phyloP scores from a whole-genome alignment of 2,113 vertebrate species.

The Stegostoma tigrinum region DNA sequence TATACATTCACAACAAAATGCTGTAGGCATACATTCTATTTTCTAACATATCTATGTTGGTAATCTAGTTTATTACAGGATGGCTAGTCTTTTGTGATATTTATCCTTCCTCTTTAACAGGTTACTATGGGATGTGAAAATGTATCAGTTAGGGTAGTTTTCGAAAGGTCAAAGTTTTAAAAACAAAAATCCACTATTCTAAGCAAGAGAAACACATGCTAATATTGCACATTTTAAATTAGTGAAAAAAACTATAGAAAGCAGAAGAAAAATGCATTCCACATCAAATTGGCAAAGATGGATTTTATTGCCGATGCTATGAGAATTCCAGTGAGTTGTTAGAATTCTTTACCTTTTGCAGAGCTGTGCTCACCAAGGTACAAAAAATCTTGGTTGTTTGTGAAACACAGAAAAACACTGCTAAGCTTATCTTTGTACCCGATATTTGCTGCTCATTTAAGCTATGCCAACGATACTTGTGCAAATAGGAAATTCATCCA shows the following conservation, averaged over 20 bases:
- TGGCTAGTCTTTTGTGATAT: not conserved
- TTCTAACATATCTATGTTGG: not conserved
- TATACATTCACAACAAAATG: not conserved
- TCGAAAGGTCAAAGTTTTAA: not conserved
- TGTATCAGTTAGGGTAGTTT: not conserved
- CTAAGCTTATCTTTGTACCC: not conserved
- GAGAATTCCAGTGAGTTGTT: not conserved
- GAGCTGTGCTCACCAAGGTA: not conserved
- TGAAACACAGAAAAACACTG: not conserved
- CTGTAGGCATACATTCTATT: not conserved
- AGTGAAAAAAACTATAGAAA: not conserved
- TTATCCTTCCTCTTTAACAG: not conserved
- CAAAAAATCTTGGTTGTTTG: slow-evolving; percentile 1
- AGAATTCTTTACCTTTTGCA: slow-evolving; percentile 4
- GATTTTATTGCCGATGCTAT: not conserved
- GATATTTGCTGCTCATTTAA: not conserved
- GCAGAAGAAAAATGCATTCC: not conserved
- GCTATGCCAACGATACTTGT: not conserved
- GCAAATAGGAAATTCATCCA: not conserved
- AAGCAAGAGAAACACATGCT: not conserved
- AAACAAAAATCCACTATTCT: not conserved
- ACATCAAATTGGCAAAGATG: not conserved
- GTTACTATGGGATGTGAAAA: not conserved
- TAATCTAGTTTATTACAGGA: not conserved
- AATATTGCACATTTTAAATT: not conserved